Evolutionary conservation across 2,113 vertebrate species (phyloP).

Genomic region (Elanus axillaris): DNA sequence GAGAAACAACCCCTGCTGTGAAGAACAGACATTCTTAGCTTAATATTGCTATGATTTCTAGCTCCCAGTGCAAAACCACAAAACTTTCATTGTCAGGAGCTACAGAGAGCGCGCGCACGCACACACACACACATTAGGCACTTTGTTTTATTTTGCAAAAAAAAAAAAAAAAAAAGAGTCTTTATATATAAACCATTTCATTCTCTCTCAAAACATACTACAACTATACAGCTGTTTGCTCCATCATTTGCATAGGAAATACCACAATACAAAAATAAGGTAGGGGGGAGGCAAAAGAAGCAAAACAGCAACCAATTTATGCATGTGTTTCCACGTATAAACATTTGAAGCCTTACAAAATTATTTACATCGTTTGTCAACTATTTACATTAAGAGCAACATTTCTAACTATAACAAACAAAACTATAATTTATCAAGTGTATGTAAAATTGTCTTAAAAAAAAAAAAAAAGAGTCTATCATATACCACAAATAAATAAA

Average conservation of each 20-base stretch:
- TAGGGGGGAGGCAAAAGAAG: slow-evolving; percentile 67
- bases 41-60: background rate
- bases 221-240: slow-evolving; percentile 81
- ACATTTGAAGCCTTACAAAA: slow-evolving; percentile 86
- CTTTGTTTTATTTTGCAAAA: slow-evolving; percentile 82
- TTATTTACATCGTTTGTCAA: slow-evolving; percentile 82
- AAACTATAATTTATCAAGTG: slow-evolving; percentile 84
- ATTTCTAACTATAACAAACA: slow-evolving; percentile 76
- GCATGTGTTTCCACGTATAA: slow-evolving; percentile 79
- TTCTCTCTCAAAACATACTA: slow-evolving; percentile 80
- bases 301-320: slow-evolving; percentile 77
- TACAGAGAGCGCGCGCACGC: background rate
- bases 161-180: slow-evolving; percentile 66
- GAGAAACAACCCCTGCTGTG: background rate
- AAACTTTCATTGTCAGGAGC: background rate
- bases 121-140: slow-evolving; percentile 70
- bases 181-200: slow-evolving; percentile 82
- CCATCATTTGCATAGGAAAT: slow-evolving; percentile 81
- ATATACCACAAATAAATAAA: slow-evolving; percentile 86
- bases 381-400: slow-evolving; percentile 85
- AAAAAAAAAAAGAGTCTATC: slow-evolving; percentile 74
- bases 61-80: background rate
- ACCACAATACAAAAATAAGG: slow-evolving; percentile 85
- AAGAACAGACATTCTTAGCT: background rate
- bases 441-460: slow-evolving; percentile 77